These are phyloP conservation scores for Saimiri boliviensis DNA, from an alignment of 2,113 vertebrate species.

Conservation along the genomic window DNA sequence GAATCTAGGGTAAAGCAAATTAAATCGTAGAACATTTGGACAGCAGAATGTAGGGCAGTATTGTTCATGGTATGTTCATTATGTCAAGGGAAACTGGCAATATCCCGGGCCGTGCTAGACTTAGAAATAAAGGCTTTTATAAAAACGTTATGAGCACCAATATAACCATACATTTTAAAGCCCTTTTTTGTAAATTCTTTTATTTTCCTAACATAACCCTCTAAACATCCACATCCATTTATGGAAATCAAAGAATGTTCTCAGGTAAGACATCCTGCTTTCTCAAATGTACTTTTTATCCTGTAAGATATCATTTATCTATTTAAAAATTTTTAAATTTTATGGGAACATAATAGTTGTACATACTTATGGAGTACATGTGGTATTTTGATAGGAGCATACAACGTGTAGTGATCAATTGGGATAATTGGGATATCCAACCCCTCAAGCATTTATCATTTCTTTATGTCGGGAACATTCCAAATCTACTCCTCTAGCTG, in stretches of 20 bases:
- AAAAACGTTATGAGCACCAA: not conserved
- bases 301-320: not conserved
- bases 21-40: not conserved
- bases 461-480: not conserved
- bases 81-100: not conserved
- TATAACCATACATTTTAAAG: not conserved
- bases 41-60: not conserved
- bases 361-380: not conserved
- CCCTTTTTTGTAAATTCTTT: not conserved
- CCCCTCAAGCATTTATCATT: not conserved
- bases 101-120: not conserved
- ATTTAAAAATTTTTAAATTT: not conserved
- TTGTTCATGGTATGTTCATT: not conserved
- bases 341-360: not conserved
- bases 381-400: not conserved
- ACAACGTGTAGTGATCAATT: not conserved
- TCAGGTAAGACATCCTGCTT: not conserved
- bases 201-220: not conserved
- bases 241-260: not conserved
- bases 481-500: not conserved
- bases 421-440: not conserved
- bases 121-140: not conserved
- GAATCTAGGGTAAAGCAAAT: not conserved
- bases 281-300: not conserved
- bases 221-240: not conserved